Percentiles rank a stretch among this genome's conserved stretches.
phyloP scores from a whole-genome alignment of 2,113 vertebrate genomes.

The Oncorhynchus keta region DNA sequence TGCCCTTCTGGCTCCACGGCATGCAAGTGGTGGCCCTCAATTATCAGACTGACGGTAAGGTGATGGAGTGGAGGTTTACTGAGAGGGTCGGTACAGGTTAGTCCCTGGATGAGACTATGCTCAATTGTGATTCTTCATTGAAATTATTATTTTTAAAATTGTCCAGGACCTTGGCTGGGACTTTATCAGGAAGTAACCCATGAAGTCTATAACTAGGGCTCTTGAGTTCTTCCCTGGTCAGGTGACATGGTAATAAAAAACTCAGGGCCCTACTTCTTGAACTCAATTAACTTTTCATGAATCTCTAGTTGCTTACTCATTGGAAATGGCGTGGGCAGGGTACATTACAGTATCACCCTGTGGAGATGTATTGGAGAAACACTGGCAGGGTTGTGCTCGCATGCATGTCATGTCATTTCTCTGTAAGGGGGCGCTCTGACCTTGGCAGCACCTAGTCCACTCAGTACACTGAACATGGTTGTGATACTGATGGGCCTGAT shows the following conservation, averaged over 20 bases:
- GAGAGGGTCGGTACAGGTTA: too few relatives aligned
- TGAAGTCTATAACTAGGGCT: too few relatives aligned
- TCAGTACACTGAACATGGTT: not conserved
- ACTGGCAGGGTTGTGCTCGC: not conserved
- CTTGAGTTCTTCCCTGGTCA: not conserved
- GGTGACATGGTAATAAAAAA: too few relatives aligned
- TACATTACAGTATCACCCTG: not conserved
- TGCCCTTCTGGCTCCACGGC: slow-evolving; percentile 95
- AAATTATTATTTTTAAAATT: too few relatives aligned
- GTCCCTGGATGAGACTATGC: too few relatives aligned
- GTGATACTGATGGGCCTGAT: not conserved
- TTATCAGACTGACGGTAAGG: slow-evolving; percentile 95
- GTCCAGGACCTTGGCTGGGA: too few relatives aligned
- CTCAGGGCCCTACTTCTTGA: too few relatives aligned
- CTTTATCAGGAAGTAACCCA: not conserved
- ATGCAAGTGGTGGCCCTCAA: slow-evolving; percentile 97
- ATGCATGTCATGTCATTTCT: not conserved
- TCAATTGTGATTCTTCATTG: too few relatives aligned
- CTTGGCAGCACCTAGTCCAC: too few relatives aligned
- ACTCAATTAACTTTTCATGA: too few relatives aligned
- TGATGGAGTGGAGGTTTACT: slow-evolving; percentile 28
- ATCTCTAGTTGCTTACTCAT: not conserved
- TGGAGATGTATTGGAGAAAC: not conserved
- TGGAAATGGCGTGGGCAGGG: not conserved
- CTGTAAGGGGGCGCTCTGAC: not conserved